These are phyloP conservation scores for Otis tarda DNA, from an alignment of 2,113 vertebrate genomes.

Conservation along the genomic window DNA sequence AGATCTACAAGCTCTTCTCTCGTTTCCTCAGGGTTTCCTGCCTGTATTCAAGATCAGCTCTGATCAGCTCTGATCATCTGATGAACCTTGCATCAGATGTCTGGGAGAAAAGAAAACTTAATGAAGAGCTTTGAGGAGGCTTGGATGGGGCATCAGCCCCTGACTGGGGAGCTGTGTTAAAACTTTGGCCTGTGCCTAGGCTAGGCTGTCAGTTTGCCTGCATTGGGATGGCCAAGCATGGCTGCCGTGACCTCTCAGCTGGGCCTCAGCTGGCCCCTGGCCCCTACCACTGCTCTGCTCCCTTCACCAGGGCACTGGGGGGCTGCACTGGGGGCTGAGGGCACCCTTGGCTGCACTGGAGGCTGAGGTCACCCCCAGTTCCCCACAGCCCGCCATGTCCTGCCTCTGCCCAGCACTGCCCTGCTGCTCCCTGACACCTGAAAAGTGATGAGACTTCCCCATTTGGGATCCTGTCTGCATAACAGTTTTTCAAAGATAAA, in stretches of 20 bases:
- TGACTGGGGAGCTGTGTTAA: background rate
- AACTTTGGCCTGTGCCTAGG: background rate
- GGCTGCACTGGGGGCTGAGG: background rate
- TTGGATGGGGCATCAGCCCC: background rate
- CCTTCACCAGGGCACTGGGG: background rate
- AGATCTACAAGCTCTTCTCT: background rate
- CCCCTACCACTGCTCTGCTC: background rate
- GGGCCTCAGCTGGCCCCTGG: background rate
- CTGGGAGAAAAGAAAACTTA: background rate
- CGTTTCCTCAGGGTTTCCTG: background rate
- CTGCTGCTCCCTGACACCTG: background rate
- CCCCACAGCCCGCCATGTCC: background rate
- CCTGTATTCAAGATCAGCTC: background rate
- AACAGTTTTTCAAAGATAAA: background rate
- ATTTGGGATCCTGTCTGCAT: rapidly evolving
- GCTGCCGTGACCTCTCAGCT: background rate
- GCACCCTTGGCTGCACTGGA: background rate
- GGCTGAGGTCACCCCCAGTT: background rate
- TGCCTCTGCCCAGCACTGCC: background rate
- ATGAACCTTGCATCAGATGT: background rate
- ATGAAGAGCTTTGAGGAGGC: background rate
- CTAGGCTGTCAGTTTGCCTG: background rate
- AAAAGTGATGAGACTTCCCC: background rate
- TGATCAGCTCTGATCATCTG: constrained; percentile 4
- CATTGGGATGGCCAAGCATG: background rate